Percentiles rank a stretch among this genome's conserved stretches.
These are phyloP conservation scores for Griposia aprilina DNA, from an alignment of 2,888 invertebrate genomes.

Conservation along the genomic window DNA sequence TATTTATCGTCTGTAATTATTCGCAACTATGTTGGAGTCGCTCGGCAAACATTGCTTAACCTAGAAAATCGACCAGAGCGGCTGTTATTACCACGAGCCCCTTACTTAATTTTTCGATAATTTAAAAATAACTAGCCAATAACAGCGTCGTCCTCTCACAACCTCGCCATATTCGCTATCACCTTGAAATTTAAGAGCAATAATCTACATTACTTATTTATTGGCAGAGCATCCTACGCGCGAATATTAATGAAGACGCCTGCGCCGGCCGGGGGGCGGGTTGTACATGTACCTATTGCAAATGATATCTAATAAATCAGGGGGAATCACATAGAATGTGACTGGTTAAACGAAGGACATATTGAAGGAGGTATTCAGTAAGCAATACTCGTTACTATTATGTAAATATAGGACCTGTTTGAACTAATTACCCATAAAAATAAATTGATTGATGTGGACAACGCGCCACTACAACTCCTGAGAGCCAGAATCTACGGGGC, in stretches of 20 bases:
- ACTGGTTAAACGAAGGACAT: conserved; percentile 14
- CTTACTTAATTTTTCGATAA: not conserved
- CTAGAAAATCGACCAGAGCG: not conserved
- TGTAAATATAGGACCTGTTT: not conserved
- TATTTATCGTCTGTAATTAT: not conserved
- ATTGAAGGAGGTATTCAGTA: not conserved
- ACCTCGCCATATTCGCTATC: not conserved
- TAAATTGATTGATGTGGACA: not conserved
- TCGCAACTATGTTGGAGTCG: not conserved
- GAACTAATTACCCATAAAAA: too few species aligned
- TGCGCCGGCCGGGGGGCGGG: conserved; percentile 58
- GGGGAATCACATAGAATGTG: conserved; percentile 22
- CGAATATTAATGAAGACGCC: conserved; percentile 74
- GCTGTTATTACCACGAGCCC: too few species aligned
- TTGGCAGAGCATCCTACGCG: conserved; percentile 68
- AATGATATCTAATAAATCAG: conserved; percentile 72
- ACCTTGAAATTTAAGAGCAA: conserved; percentile 54
- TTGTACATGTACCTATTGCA: conserved; percentile 61
- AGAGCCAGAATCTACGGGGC: not conserved
- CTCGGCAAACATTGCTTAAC: not conserved
- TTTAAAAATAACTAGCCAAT: not conserved
- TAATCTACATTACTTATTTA: conserved; percentile 59
- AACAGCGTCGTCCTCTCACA: not conserved
- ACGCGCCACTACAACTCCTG: not conserved
- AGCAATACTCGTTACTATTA: not conserved